Conservation (phyloP, 2,797 vertebrate species). For the Halcyon badia region DNA sequence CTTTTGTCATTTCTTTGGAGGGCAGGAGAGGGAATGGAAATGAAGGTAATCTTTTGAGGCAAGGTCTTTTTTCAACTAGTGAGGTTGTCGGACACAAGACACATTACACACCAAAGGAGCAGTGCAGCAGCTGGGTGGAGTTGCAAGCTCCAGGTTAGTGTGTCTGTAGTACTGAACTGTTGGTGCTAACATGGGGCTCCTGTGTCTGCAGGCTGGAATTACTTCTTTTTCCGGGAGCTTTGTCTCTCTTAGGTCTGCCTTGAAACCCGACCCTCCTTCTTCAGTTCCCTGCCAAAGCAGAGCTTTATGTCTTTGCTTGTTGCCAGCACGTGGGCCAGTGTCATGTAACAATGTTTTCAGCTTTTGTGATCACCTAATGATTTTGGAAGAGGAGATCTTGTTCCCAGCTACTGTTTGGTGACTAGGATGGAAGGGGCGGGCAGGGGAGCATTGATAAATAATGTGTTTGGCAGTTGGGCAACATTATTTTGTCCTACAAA, state of each 20-base stretch:
- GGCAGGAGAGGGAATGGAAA: background rate
- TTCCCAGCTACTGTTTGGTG: background rate
- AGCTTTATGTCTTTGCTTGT: background rate
- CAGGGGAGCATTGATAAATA: background rate
- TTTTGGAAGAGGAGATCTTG: background rate
- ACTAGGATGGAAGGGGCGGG: background rate
- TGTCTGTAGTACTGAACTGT: fast-evolving
- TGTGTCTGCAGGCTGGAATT: background rate
- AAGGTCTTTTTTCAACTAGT: background rate
- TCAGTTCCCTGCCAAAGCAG: background rate
- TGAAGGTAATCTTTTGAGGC: background rate
- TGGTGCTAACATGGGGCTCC: fast-evolving
- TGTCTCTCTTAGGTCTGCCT: background rate
- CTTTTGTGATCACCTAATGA: background rate
- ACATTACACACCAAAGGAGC: background rate
- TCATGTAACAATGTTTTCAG: background rate
- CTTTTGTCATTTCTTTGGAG: background rate
- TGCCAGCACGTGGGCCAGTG: fast-evolving
- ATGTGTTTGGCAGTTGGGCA: background rate
- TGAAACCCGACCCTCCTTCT: background rate
- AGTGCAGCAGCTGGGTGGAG: background rate
- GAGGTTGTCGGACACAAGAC: background rate
- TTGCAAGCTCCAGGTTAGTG: background rate
- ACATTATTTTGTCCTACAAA: background rate
- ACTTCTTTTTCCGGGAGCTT: background rate